These are phyloP conservation scores for Atherinomorus stipes DNA, from an alignment of 2,113 vertebrate species.

Conservation along the genomic window DNA sequence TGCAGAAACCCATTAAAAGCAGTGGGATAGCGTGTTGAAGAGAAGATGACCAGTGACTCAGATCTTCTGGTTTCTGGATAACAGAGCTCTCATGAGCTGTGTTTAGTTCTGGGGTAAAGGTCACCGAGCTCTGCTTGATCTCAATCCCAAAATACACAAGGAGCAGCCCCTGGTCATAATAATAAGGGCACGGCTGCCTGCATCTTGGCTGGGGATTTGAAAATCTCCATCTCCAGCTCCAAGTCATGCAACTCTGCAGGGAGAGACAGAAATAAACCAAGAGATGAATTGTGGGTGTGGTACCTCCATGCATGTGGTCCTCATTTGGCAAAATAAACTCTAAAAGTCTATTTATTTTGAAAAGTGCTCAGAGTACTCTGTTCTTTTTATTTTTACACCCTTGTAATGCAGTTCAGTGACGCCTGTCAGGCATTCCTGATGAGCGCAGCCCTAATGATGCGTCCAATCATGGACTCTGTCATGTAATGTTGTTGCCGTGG, in stretches of 20 bases:
- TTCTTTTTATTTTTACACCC: neutral
- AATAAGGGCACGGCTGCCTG: slow-evolving; percentile 40
- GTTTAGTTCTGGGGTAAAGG: slow-evolving; percentile 54
- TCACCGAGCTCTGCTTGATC: slow-evolving; percentile 43
- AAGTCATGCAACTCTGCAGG: slow-evolving; percentile 38
- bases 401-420: slow-evolving; percentile 32
- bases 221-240: slow-evolving; percentile 33
- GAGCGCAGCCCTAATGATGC: slow-evolving; percentile 34
- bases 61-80: slow-evolving; percentile 41
- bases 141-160: slow-evolving; percentile 41
- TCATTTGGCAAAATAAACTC: slow-evolving; percentile 41
- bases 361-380: neutral
- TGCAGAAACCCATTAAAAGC: slow-evolving; percentile 5
- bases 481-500: slow-evolving; percentile 48
- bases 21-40: neutral
- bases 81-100: slow-evolving; percentile 41
- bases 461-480: slow-evolving; percentile 51
- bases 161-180: slow-evolving; percentile 35
- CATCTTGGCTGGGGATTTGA: slow-evolving; percentile 56
- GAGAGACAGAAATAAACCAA: slow-evolving; percentile 49
- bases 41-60: slow-evolving; percentile 51
- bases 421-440: slow-evolving; percentile 3
- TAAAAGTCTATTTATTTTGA: slow-evolving; percentile 33
- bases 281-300: slow-evolving; percentile 57
- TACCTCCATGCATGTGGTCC: slow-evolving; percentile 48